Percentiles rank a stretch among this genome's conserved stretches.
Conservation (phyloP, 2,797 vertebrate genomes). For the Helarctos malayanus region DNA sequence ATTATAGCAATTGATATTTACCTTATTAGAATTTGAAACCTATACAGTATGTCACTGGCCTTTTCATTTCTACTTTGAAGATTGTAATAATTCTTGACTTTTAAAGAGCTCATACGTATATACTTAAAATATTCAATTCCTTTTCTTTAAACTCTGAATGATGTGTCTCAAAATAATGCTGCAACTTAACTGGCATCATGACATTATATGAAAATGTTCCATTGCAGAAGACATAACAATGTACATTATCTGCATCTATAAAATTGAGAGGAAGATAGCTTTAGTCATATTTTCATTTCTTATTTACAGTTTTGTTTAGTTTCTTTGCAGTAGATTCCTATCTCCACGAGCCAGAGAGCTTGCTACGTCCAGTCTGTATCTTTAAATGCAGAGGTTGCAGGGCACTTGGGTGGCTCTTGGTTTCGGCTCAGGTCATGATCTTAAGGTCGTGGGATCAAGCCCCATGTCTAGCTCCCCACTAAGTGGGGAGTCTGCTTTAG, state of each 20-base stretch:
- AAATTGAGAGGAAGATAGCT: not conserved
- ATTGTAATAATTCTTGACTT: not conserved
- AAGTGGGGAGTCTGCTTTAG: not conserved
- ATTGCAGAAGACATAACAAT: not conserved
- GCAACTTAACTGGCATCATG: not conserved
- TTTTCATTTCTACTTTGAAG: conserved; percentile 42
- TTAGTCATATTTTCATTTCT: not conserved
- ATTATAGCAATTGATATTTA: not conserved
- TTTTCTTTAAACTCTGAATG: not conserved
- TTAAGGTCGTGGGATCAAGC: not conserved
- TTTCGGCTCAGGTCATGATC: not conserved
- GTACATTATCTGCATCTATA: not conserved
- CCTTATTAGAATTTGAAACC: not conserved
- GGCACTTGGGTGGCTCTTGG: not conserved
- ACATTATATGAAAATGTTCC: conserved; percentile 15
- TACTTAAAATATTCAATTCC: not conserved
- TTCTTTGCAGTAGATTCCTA: not conserved
- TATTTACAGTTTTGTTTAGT: not conserved
- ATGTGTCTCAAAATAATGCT: not conserved
- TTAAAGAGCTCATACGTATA: not conserved
- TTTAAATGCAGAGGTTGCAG: not conserved
- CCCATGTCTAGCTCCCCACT: not conserved
- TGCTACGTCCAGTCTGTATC: not conserved
- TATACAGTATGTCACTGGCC: not conserved
- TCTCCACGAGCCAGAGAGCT: not conserved